phyloP scores from a whole-genome alignment of 2,888 invertebrate species.

The Cheilosia vernalis region DNA sequence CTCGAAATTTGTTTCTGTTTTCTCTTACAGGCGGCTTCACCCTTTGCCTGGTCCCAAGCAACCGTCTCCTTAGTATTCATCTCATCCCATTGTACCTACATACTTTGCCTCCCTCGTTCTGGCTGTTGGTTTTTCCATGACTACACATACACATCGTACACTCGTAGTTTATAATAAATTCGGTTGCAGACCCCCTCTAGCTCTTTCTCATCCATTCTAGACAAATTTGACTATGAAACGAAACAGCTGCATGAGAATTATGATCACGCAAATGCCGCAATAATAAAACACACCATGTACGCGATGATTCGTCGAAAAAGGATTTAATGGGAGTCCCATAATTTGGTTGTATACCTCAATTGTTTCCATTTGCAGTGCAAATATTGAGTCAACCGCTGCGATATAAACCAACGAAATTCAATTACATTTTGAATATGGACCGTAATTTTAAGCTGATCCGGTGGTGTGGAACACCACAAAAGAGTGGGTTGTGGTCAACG shows the following conservation, averaged over 20 bases:
- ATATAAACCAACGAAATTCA: slow-evolving; percentile 40
- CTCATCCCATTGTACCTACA: no score
- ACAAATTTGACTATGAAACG: background rate
- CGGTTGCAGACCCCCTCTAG: background rate
- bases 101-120: no score
- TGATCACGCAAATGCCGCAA: background rate
- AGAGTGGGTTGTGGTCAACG: slow-evolving; percentile 14
- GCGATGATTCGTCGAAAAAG: slow-evolving; percentile 8
- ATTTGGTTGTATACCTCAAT: slow-evolving; percentile 1
- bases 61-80: background rate
- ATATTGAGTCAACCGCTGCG: slow-evolving; percentile 44
- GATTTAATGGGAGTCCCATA: background rate
- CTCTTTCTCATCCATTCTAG: background rate
- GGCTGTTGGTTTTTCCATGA: no score
- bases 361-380: slow-evolving; percentile 22
- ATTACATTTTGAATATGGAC: slow-evolving; percentile 48
- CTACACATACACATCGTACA: background rate
- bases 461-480: background rate
- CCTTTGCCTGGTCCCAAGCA: background rate
- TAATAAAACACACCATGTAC: slow-evolving; percentile 39
- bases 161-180: background rate
- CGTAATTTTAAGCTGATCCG: slow-evolving; percentile 44
- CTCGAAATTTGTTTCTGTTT: slow-evolving; percentile 14
- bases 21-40: background rate
- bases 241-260: background rate